Percentiles rank a stretch among this genome's conserved stretches.
Conservation (phyloP, 2,888 invertebrate species). For the Endotricha flammealis region DNA sequence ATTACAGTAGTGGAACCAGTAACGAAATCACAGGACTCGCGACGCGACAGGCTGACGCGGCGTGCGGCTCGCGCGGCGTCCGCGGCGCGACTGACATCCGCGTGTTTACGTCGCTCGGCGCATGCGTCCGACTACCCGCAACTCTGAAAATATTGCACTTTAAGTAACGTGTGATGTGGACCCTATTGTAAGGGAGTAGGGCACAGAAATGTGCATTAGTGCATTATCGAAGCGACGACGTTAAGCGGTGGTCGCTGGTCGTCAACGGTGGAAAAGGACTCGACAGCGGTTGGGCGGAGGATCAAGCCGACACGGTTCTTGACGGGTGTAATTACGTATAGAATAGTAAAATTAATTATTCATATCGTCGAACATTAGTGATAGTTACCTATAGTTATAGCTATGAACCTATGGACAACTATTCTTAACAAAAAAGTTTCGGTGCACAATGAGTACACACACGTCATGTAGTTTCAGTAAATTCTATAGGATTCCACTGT, state of each 20-base stretch:
- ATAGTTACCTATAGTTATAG: no score
- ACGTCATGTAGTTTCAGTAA: no score
- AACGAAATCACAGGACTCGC: conserved; percentile 50
- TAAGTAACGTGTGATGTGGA: conserved; percentile 14
- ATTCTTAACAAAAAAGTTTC: no score
- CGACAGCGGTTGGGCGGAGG: background rate
- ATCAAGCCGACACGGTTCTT: no score
- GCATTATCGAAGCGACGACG: conserved; percentile 5
- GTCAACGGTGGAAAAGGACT: no score
- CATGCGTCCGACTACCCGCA: conserved; percentile 59
- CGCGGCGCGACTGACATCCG: conserved; percentile 48
- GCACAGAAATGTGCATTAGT: conserved; percentile 7
- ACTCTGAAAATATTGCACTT: conserved; percentile 14
- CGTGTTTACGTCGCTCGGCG: conserved; percentile 60
- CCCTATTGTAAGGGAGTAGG: conserved; percentile 24
- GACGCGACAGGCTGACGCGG: conserved; percentile 25
- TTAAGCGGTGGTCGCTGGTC: background rate
- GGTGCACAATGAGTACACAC: no score
- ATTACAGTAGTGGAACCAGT: conserved; percentile 25
- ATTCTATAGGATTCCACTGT: no score
- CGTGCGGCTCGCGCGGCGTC: conserved; percentile 33
- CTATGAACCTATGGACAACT: no score
- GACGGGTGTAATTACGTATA: no score
- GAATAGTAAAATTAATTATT: no score
- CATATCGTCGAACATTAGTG: no score